A percentile compares a stretch with the other conserved stretches of the same genome.
Evolutionary conservation across 1,140 invertebrate genomes (phyloP).

Genomic region (Acyrthosiphon pisum): DNA sequence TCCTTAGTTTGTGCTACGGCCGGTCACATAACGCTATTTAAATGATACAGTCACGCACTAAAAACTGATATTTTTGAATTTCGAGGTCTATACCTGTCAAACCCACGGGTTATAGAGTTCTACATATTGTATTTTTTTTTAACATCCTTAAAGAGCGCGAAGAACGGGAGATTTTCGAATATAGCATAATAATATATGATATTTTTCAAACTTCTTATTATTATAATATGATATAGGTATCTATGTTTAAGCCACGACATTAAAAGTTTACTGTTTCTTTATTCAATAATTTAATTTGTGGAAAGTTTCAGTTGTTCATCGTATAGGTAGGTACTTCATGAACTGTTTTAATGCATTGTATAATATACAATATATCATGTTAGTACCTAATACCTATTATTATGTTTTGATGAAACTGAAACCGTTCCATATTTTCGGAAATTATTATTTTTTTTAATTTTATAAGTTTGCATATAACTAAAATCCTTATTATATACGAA

Average conservation of each 20-base stretch:
- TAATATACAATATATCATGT: too few species aligned
- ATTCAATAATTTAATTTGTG: background rate
- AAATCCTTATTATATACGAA: background rate
- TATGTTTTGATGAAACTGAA: background rate
- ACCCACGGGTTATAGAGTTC: background rate
- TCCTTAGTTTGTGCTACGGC: background rate
- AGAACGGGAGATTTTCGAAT: background rate
- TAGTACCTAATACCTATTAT: background rate
- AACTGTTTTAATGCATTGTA: background rate
- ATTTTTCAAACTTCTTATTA: background rate
- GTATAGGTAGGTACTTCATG: background rate
- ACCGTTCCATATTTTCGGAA: background rate
- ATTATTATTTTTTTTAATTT: background rate
- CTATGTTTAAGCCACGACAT: background rate
- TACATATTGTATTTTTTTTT: background rate
- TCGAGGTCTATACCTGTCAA: background rate
- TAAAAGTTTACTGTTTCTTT: background rate
- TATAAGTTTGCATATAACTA: background rate
- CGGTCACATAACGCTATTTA: background rate
- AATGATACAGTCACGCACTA: conserved; percentile 29
- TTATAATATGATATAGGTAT: background rate
- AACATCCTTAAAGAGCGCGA: background rate
- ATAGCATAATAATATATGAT: background rate
- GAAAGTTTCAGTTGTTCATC: background rate
- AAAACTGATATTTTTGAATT: background rate